Evolutionary conservation across 2,113 vertebrate genomes (phyloP), one percentile per base, ranked within the genome.

Genomic region (Psilopogon haemacephalus): DNA sequence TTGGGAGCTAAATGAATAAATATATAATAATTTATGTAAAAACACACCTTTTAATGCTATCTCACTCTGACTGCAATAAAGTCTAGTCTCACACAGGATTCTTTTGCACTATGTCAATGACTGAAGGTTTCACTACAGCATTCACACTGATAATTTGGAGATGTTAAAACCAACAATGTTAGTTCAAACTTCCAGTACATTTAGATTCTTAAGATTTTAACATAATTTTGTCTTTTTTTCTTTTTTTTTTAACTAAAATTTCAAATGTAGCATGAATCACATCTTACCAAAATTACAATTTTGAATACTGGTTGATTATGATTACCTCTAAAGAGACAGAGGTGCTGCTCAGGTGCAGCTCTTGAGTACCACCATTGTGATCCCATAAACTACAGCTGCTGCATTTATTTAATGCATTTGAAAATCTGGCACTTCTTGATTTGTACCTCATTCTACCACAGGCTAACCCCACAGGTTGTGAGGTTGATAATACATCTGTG

Each of bases 261-360:
- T 84, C 23, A 78, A 83, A 83, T 78, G 79, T 80, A 77, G 46
- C 20, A 70, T 60, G 71, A 89, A 89, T 19, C 67, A 32, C 23
- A 44, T 59, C 77, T 85, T 90, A 88, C 52, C 14, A 50, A 89
- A 93, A 44, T 59, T 86, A 70, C 12, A 21, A 77, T 94, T 93
- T 42, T 92, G 42, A 93, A 94, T 71, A 64, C 28, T 44, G 24
- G n/a, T 73, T 94, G 56, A 85, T 89, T 85, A 64, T 52, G 87
- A 87, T 89, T 86, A 76, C 68, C 56, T 94, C 37, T 71, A 56
- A 92, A 85, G 56, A 89, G 65, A 75, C 18, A 60, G 55, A 79
- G 60, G n/a, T n/a, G n/a, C 37, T 87, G 52, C 60, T 74, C 37
- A 91, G 75, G 71, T 37, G 38, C 64, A 86, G n/a, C 60, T 75